phyloP scores from a whole-genome alignment of 2,888 invertebrate genomes.

The Blastobasis lacticolella region DNA sequence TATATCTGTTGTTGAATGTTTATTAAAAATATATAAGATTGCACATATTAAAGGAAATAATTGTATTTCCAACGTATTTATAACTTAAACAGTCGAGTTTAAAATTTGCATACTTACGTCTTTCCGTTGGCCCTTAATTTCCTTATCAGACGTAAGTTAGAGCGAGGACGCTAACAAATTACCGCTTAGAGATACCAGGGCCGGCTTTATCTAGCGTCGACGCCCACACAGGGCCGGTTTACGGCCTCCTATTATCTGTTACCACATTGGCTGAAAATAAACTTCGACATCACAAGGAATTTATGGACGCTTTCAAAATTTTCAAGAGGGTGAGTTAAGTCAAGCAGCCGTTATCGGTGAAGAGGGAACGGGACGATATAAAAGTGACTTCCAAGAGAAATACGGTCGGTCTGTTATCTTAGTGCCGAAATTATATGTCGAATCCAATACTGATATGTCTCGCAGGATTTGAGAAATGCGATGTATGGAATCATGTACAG shows the following conservation, averaged over 20 bases:
- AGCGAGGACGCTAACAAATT: constrained; percentile 55
- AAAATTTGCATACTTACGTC: background rate
- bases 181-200: constrained; percentile 53
- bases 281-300: constrained; percentile 31
- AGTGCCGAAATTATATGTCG: no score
- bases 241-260: constrained; percentile 55
- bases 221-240: constrained; percentile 57
- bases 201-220: constrained; percentile 42
- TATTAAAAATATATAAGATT: no score
- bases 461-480: no score
- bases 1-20: no score
- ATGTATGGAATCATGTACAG: no score
- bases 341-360: background rate
- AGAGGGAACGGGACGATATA: background rate
- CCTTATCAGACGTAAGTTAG: constrained; percentile 40
- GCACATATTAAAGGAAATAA: no score
- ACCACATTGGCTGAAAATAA: constrained; percentile 59
- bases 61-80: no score
- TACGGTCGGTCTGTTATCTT: no score
- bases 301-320: constrained; percentile 33
- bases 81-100: no score
- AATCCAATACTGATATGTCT: no score
- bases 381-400: no score
- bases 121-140: constrained; percentile 27
- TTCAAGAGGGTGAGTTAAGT: constrained; percentile 20